Evolutionary conservation across 2,888 invertebrate species (phyloP), one percentile per base, ranked within the genome.

Genomic region (Drosophila melanocephala): DNA sequence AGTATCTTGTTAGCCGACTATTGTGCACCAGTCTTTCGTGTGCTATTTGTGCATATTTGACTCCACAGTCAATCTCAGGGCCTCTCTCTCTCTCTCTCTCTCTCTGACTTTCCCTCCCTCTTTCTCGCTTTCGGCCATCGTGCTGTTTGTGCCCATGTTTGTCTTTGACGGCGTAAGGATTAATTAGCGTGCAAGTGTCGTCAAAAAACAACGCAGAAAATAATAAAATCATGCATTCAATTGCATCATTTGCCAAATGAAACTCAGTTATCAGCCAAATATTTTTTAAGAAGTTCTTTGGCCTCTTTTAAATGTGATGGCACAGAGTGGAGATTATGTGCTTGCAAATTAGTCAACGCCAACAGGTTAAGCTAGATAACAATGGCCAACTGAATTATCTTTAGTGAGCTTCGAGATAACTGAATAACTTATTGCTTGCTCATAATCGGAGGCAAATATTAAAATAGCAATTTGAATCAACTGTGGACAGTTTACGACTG

Each of bases 121-220:
- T 4, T 50, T 35, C 42, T 26, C 51, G 35, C 57, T 44, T 65
- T 65, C 52, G 42, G 37, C 72, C 56, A 60, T 52, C 35, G 52
- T 65, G 59, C 52, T 77, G 81, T 80, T 79, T 79, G 72, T 52
- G 52, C 44, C 59, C 65, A 58, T 86, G 75, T 88, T 90, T 88
- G 86, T 75, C 69, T 84, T 90, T 70, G 71, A 71, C 80, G 83
- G 87, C 87, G 84, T 81, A 89, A 89, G 90, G 91, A 91, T 91
- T 92, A 92, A 92, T 91, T 91, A 92, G 91, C 90, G 81, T 79
- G 76, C 81, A 91, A 91, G 91, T 92, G 91, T 89, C 86, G 87
- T 81, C 66, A 65, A 66, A 63, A 63, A 76, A 66, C 59, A 67
- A 61, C n/a, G 32, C n/a, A 51, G 39, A 62, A 63, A 62, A 81